phyloP scores from a whole-genome alignment of 2,797 vertebrate species.

The Acomys russatus region DNA sequence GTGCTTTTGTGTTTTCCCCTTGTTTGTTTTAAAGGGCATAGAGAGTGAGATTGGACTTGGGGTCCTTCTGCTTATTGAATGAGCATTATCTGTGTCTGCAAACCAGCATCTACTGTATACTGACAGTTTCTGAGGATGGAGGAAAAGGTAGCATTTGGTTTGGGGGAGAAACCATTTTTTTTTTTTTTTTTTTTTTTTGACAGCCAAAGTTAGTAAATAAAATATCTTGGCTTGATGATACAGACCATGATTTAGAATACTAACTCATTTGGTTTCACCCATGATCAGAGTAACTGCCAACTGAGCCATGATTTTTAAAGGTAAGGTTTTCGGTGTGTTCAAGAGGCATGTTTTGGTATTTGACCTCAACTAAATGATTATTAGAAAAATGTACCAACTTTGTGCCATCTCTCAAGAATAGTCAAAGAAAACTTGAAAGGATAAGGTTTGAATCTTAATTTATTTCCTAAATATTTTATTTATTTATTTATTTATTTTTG shows the following conservation, averaged over 20 bases:
- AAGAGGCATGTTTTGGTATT: conserved; percentile 56
- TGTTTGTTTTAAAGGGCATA: conserved; percentile 26
- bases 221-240: conserved; percentile 3
- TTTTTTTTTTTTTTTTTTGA: conserved; percentile 24
- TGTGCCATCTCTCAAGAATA: conserved; percentile 77
- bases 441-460: conserved; percentile 86
- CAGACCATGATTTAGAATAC: not conserved
- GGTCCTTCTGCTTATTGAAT: conserved; percentile 12
- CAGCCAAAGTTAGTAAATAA: conserved; percentile 37
- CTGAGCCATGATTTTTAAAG: conserved; percentile 62
- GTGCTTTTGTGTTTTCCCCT: not conserved
- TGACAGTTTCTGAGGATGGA: conserved; percentile 39
- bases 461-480: conserved; percentile 88
- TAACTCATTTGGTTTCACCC: conserved; percentile 46
- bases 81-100: conserved; percentile 61
- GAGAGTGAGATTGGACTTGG: not conserved
- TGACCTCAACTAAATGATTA: conserved; percentile 72
- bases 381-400: conserved; percentile 80
- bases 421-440: conserved; percentile 83
- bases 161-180: not conserved
- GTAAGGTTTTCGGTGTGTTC: not conserved
- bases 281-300: not conserved
- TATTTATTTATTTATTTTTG: conserved; percentile 70
- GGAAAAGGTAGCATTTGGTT: conserved; percentile 18
- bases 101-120: not conserved